Evolutionary conservation across 2,797 vertebrate genomes (phyloP), one percentile per base, ranked within the genome.

Genomic region (Leucoraja ocellata): DNA sequence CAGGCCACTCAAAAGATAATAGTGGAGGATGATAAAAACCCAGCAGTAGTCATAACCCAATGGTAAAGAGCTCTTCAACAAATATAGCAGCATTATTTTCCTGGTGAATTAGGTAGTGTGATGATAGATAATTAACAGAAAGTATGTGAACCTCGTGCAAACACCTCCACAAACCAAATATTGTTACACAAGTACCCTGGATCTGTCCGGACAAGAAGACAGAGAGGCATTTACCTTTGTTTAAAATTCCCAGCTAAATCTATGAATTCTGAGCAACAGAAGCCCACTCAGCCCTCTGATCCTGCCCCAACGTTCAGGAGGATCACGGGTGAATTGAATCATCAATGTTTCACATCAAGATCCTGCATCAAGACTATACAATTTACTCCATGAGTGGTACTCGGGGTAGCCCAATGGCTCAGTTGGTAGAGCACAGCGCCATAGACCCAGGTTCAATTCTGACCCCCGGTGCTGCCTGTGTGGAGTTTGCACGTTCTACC

Each of bases 1-100:
- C 68, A 73, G 25, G 28, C 11, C 25, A 58, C 68, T 54, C 25
- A 76, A 92, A 76, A 76, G 39, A 11, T 92, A 74, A 76, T n/a
- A 28, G 90, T 71, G 39, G 71, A 92, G 90, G 71, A 18, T 92
- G 90, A 92, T 92, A 46, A 76, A 54, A 74, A 74, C 36, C 65
- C 68, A 76, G 68, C 23, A 11, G 46, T 54, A 73, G 46, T 76
- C 71, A 28, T 76, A 92, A 92, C 13, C 46, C 71, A n/a, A 74
- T 54, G 73, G 73, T 92, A 76, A 92, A 76, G 68, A 74, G 71
- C 90, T 73, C 73, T 92, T 92, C 39, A 54, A 39, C 36, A 68
- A 91, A 91, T 71, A 91, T 39, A 39, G 32, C 68, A 46, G 39
- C 68, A 91, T 28, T 28, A 73, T 74, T 73, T 74, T 76, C 73